A percentile compares a stretch with the other conserved stretches of the same genome.
Evolutionary conservation across 1,140 invertebrate genomes (phyloP).

Genomic region (Tenebrio molitor): DNA sequence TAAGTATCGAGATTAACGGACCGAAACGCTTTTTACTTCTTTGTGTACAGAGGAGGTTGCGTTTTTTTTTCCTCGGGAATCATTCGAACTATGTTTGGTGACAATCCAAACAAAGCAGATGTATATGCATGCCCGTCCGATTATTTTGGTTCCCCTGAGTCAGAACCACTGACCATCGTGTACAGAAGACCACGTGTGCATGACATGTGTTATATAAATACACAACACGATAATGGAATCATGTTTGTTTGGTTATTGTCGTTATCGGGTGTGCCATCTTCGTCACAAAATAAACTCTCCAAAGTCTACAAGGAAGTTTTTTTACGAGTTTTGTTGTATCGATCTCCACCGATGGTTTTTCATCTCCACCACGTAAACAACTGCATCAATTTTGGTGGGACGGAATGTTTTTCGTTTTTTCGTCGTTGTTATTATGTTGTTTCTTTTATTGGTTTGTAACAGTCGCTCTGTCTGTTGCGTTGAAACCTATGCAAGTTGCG

Average conservation of each 20-base stretch:
- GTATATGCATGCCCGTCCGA: background rate
- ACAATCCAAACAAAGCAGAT: conserved; percentile 21
- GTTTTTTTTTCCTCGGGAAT: too few species aligned
- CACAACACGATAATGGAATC: background rate
- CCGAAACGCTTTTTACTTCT: conserved; percentile 1
- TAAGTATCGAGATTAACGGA: conserved; percentile 16
- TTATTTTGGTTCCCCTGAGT: conserved; percentile 1
- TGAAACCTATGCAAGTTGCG: too few species aligned
- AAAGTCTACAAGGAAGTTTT: too few species aligned
- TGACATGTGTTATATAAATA: background rate
- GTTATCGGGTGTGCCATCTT: background rate
- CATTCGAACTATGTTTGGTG: too few species aligned
- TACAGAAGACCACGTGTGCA: background rate
- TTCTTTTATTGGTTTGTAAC: too few species aligned
- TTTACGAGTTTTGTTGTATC: background rate
- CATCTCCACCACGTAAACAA: too few species aligned
- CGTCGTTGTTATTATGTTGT: too few species aligned
- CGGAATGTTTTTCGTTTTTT: too few species aligned
- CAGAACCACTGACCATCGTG: background rate
- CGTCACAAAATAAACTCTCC: background rate
- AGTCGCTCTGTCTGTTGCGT: too few species aligned
- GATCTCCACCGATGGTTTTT: background rate
- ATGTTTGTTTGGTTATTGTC: background rate
- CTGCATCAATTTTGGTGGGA: too few species aligned
- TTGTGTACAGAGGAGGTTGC: background rate